Percentiles rank a stretch among this genome's conserved stretches.
Evolutionary conservation across 2,797 vertebrate species (phyloP).

Genomic region (Leontopithecus rosalia): DNA sequence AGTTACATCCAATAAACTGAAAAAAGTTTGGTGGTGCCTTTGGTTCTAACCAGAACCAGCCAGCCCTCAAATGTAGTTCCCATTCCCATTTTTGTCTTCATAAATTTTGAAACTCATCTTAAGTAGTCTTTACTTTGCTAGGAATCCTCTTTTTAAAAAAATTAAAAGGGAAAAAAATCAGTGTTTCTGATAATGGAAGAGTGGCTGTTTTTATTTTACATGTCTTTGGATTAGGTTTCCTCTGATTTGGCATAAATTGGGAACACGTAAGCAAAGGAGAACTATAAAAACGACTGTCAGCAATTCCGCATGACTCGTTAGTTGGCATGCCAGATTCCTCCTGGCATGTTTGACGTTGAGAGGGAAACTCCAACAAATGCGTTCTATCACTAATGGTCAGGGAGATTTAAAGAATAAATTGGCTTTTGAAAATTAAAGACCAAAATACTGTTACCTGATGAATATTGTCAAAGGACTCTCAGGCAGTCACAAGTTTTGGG

Average conservation of each 20-base stretch:
- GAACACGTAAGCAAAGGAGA: slow-evolving; percentile 20
- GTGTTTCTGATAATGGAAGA: background rate
- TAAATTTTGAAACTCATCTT: background rate
- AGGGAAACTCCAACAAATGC: slow-evolving; percentile 16
- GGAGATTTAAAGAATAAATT: slow-evolving; percentile 12
- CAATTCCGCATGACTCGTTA: background rate
- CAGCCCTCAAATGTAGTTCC: background rate
- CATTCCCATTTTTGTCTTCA: background rate
- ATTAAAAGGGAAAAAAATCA: background rate
- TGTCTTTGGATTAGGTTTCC: background rate
- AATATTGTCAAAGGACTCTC: background rate
- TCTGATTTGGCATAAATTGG: background rate
- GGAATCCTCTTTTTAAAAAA: background rate
- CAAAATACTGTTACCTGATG: background rate
- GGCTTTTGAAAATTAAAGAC: slow-evolving; percentile 4
- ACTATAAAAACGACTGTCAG: background rate
- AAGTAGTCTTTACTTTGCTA: background rate
- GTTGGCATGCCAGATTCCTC: background rate
- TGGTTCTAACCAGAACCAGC: background rate
- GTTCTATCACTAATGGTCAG: background rate
- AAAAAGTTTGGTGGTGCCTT: background rate
- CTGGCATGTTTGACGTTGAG: slow-evolving; percentile 2
- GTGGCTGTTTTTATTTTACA: background rate
- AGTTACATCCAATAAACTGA: background rate
- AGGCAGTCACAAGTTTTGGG: background rate